Evolutionary conservation across 2,797 vertebrate species (phyloP).

Genomic region (Holocentrus rufus): DNA sequence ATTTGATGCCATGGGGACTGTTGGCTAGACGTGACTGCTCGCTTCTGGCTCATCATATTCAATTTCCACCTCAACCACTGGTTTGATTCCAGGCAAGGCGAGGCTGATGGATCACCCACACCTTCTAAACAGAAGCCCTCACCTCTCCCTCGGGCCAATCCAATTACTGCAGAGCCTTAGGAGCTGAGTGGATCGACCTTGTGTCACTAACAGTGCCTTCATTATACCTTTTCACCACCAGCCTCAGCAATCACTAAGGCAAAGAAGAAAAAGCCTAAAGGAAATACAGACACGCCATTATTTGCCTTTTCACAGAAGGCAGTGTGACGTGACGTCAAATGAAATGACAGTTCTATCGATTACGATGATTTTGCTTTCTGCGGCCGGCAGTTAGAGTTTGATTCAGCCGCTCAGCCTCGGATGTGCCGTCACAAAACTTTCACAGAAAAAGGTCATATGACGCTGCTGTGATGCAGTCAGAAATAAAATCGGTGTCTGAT

Average conservation of each 20-base stretch:
- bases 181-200: slow-evolving; percentile 63
- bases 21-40: slow-evolving; percentile 71
- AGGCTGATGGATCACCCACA: slow-evolving; percentile 74
- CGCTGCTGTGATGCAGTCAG: slow-evolving; percentile 5
- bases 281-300: slow-evolving; percentile 20
- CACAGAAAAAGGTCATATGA: background rate
- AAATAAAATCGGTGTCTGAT: slow-evolving; percentile 8
- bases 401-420: background rate
- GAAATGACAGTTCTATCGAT: slow-evolving; percentile 28
- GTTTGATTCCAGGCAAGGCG: slow-evolving; percentile 74
- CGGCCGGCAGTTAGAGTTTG: slow-evolving; percentile 8
- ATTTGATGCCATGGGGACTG: slow-evolving; percentile 69
- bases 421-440: slow-evolving; percentile 2
- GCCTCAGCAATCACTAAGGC: slow-evolving; percentile 17
- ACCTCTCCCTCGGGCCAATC: slow-evolving; percentile 73
- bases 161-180: slow-evolving; percentile 73
- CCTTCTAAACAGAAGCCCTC: slow-evolving; percentile 68
- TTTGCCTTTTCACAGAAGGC: slow-evolving; percentile 24
- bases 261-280: slow-evolving; percentile 19
- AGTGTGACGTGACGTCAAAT: slow-evolving; percentile 8
- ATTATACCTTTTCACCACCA: slow-evolving; percentile 69
- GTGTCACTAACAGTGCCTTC: slow-evolving; percentile 70
- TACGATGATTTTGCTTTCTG: slow-evolving; percentile 22
- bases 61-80: slow-evolving; percentile 77
- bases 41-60: slow-evolving; percentile 78